Base-by-base conservation (phyloP, 2,797 vertebrate species). In the Champsocephalus gunnari region DNA sequence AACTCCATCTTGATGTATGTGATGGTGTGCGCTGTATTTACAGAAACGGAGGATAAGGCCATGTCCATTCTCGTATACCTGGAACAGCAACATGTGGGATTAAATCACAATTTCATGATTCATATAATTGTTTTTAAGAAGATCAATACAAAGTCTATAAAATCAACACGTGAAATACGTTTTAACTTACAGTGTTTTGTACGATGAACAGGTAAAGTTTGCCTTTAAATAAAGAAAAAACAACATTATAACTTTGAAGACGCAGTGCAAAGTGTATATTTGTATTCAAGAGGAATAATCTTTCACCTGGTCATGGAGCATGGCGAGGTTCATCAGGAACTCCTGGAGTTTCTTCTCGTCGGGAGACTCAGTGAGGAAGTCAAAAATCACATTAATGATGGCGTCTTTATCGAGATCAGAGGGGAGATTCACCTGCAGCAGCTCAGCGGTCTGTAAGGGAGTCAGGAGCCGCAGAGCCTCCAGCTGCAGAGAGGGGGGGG, bases 151-250 rank as follows among this genome's bases (percentile, higher is more conserved):
- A 28, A 38, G 60, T 55, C 1, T 2, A 12, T 38, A 43, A 57
- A 54, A 32, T 6, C 1, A 17, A 41, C 3, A 62, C 3, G 24
- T 24, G 2, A n/a, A 7, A 65, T 10, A 55, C 2, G 44, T 14
- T 5, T 32, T 44, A 61, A 92, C 94, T 93, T 71, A 95, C 94
- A 95, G 84, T 41, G 32, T 71, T 83, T 47, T 90, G 86, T 88
- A 93, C 4, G 85, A 74, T 1, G 84, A 77, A 54, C 94, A 95
- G 50, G 91, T 86, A 12, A 95, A 53, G 44, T 84, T 90, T 45
- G 38, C 89, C 91, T 93, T 74, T 0, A 83, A 53, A 55, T 24
- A 47, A 47, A 70, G 8, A 82, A 78, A 64, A 77, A 8, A 77
- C 28, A 60, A 75, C 8, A 43, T 62, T 1, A 56, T 56, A 48